phyloP scores from a whole-genome alignment of 2,888 invertebrate species.

The Drosophila rubida region DNA sequence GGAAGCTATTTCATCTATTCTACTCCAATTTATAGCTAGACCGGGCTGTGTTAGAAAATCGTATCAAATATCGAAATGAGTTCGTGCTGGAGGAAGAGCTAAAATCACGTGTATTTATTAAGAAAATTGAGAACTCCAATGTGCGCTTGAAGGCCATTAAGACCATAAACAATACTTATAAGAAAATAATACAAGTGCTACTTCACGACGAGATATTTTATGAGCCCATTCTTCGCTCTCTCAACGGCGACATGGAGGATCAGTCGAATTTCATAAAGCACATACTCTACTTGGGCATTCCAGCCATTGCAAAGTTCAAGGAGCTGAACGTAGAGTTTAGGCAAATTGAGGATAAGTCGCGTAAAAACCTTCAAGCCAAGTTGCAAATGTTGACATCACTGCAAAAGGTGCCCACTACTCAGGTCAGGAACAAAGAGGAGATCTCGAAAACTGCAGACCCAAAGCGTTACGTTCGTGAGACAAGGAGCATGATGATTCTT shows the following conservation, averaged over 20 bases:
- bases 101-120: constrained; percentile 72
- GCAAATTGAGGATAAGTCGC: constrained; percentile 76
- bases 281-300: constrained; percentile 82
- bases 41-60: constrained; percentile 78
- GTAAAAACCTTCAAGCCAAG: constrained; percentile 73
- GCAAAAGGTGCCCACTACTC: constrained; percentile 39
- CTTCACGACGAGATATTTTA: constrained; percentile 83
- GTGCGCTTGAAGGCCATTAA: constrained; percentile 82
- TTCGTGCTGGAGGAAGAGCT: constrained; percentile 80
- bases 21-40: constrained; percentile 76
- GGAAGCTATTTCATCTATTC: too few relatives aligned
- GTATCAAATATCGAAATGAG: constrained; percentile 82
- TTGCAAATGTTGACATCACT: constrained; percentile 69
- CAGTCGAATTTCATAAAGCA: constrained; percentile 82
- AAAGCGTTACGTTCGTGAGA: constrained; percentile 83
- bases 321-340: constrained; percentile 77
- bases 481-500: constrained; percentile 82
- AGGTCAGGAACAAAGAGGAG: constrained; percentile 28
- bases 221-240: constrained; percentile 82
- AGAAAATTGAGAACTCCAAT: constrained; percentile 82
- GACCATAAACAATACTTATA: constrained; percentile 82
- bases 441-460: constrained; percentile 40
- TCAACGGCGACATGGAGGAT: constrained; percentile 82
- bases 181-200: constrained; percentile 81
- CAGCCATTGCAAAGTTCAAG: constrained; percentile 79